Conservation (phyloP, 2,888 invertebrate genomes). For the Mimachlamys varia region DNA sequence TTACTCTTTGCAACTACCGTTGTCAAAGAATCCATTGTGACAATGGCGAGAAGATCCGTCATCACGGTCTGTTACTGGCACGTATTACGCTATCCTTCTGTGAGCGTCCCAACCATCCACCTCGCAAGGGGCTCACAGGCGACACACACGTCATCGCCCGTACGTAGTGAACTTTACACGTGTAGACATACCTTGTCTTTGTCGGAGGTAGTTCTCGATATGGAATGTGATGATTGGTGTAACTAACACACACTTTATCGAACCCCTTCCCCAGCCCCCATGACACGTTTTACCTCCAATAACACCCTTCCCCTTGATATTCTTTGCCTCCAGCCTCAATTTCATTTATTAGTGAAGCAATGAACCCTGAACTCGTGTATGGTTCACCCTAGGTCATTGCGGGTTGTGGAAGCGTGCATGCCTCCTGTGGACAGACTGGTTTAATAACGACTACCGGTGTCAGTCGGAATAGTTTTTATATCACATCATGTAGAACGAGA, state of each 20-base stretch:
- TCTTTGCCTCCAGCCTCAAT: background rate
- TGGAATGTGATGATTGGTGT: background rate
- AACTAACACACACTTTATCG: background rate
- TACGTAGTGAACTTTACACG: slow-evolving; percentile 22
- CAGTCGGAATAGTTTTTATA: background rate
- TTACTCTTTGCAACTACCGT: background rate
- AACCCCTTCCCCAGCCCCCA: background rate
- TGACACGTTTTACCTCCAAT: background rate
- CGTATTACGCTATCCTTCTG: background rate
- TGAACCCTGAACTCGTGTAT: background rate
- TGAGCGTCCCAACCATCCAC: background rate
- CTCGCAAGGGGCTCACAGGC: background rate
- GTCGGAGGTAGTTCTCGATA: background rate
- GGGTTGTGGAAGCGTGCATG: background rate
- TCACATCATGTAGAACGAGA: background rate
- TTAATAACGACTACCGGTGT: background rate
- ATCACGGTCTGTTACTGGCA: background rate
- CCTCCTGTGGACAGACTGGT: background rate
- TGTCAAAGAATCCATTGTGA: slow-evolving; percentile 28
- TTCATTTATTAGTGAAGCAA: background rate
- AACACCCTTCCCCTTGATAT: too few relatives aligned
- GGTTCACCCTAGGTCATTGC: background rate
- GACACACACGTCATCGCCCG: background rate
- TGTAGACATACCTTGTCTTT: background rate
- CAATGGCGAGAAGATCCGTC: background rate